Conservation (phyloP, 2,888 invertebrate species). For the Agrilus biguttatus region DNA sequence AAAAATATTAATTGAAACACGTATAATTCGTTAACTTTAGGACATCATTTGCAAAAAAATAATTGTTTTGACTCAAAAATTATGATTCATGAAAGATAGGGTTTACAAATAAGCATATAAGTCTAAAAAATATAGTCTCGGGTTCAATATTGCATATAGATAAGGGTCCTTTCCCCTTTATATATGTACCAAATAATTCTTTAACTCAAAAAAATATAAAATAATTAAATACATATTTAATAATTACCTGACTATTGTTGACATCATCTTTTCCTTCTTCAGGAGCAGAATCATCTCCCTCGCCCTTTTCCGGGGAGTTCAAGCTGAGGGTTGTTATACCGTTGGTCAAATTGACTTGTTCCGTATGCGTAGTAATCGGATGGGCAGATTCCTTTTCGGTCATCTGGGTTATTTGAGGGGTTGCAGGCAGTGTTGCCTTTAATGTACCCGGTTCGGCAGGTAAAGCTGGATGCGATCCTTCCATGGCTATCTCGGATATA, state of each 20-base stretch:
- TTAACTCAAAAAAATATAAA: no score
- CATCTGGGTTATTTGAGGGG: slow-evolving; percentile 83
- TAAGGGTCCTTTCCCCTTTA: no score
- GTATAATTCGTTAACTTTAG: no score
- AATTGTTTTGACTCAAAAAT: no score
- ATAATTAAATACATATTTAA: no score
- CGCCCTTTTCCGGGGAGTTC: slow-evolving; percentile 8
- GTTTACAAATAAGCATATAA: no score
- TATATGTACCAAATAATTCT: no score
- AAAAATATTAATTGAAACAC: no score
- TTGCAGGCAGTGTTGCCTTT: slow-evolving; percentile 80
- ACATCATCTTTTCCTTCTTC: background rate
- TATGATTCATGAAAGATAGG: no score
- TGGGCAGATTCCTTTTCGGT: slow-evolving; percentile 91
- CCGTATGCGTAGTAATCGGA: slow-evolving; percentile 34
- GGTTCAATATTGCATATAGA: no score
- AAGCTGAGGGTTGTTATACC: slow-evolving; percentile 25
- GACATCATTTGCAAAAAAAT: no score
- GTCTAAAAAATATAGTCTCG: no score
- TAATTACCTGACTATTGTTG: background rate
- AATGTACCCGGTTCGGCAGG: slow-evolving; percentile 86
- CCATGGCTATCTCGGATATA: slow-evolving; percentile 58
- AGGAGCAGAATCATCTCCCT: background rate
- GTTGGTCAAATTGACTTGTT: slow-evolving; percentile 23
- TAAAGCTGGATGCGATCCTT: slow-evolving; percentile 68